Percentiles rank a stretch among this genome's conserved stretches.
These are phyloP conservation scores for Pristionchus exspectatus DNA, from an alignment of 2,888 invertebrate species.

Conservation along the genomic window DNA sequence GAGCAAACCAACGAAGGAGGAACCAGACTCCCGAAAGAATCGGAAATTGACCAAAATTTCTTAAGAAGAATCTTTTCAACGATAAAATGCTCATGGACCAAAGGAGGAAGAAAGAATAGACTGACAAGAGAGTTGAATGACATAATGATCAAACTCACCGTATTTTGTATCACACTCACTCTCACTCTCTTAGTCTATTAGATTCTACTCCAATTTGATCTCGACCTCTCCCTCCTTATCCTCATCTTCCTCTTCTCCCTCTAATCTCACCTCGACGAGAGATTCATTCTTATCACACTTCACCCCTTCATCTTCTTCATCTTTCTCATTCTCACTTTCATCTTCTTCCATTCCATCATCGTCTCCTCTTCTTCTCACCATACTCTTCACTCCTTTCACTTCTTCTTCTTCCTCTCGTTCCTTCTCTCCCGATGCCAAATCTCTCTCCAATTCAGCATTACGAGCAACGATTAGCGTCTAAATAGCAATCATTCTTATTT, in stretches of 20 bases:
- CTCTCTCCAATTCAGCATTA: conserved; percentile 42
- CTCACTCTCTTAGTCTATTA: conserved; percentile 21
- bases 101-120: neutral
- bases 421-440: conserved; percentile 4
- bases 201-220: conserved; percentile 58
- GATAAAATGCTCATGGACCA: neutral
- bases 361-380: conserved; percentile 38
- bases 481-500: neutral
- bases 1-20: neutral
- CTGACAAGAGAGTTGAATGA: conserved; percentile 7
- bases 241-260: conserved; percentile 57
- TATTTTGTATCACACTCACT: neutral
- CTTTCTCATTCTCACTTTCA: conserved; percentile 44
- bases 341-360: conserved; percentile 52
- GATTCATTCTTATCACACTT: conserved; percentile 46
- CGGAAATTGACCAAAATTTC: neutral
- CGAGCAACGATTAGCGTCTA: conserved; percentile 49
- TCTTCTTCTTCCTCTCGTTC: conserved; percentile 46
- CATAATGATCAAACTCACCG: neutral
- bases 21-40: neutral
- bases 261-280: conserved; percentile 53
- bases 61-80: conserved; percentile 2
- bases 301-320: conserved; percentile 51
- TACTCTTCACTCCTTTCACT: conserved; percentile 26
- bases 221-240: conserved; percentile 54